Percentiles rank a stretch among this genome's conserved stretches.
phyloP scores from a whole-genome alignment of 2,888 invertebrate species.

The Lasius fuliginosus region DNA sequence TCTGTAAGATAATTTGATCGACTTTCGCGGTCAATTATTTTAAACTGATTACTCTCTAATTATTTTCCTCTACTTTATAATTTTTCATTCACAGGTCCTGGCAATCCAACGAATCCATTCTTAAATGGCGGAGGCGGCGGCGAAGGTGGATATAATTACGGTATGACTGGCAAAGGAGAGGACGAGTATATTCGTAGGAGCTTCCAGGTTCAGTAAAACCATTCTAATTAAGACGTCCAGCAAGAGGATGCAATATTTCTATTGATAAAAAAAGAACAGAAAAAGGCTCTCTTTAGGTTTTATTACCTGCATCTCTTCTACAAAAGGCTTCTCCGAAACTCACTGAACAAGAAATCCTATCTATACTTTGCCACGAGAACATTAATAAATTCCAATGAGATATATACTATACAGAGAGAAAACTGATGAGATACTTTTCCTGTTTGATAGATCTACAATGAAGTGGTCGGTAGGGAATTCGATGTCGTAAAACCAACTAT shows the following conservation, averaged over 20 bases:
- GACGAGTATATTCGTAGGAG: slow-evolving; percentile 85
- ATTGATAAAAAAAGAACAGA: slow-evolving; percentile 11
- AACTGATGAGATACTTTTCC: slow-evolving; percentile 10
- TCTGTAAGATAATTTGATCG: background rate
- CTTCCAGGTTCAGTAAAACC: slow-evolving; percentile 84
- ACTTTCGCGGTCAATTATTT: background rate
- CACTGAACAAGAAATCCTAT: slow-evolving; percentile 69
- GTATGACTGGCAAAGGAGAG: slow-evolving; percentile 82
- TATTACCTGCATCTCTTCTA: slow-evolving; percentile 63
- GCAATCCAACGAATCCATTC: slow-evolving; percentile 85
- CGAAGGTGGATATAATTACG: slow-evolving; percentile 82
- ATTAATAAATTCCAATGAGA: slow-evolving; percentile 19
- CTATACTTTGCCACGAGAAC: slow-evolving; percentile 34
- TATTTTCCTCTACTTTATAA: background rate
- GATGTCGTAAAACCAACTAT: slow-evolving; percentile 82
- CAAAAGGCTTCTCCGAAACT: slow-evolving; percentile 65
- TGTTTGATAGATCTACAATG: slow-evolving; percentile 81
- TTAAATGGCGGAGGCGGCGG: slow-evolving; percentile 80
- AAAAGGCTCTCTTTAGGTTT: background rate
- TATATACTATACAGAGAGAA: background rate
- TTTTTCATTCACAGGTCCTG: slow-evolving; percentile 74
- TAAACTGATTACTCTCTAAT: background rate
- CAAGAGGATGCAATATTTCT: slow-evolving; percentile 55
- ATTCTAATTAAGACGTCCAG: slow-evolving; percentile 70
- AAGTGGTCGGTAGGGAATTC: slow-evolving; percentile 80